Base-by-base conservation (phyloP, 2,113 vertebrate genomes). In the Thermophis baileyi region DNA sequence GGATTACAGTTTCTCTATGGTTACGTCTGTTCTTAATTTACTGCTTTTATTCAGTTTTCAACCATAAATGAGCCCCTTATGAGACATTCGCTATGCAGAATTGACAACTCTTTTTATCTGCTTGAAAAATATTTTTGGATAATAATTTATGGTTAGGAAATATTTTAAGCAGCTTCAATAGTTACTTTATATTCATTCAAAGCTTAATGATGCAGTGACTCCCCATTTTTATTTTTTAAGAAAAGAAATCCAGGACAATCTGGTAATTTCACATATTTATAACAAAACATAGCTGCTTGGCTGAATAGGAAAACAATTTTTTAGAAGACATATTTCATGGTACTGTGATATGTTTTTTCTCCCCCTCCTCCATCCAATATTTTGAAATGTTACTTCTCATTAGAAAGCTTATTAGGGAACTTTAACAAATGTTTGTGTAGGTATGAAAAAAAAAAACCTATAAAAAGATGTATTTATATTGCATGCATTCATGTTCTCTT, bases 91-190 rank as follows among this genome's bases (percentile, higher is more conserved):
- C 97, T 98, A 97, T 97, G 96, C 96, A 97, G 97, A 97, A 98
- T 98, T 98, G 98, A 98, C 98, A 98, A 98, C 98, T 98, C 98
- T 98, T 98, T 98, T 98, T 98, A 98, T 98, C 98, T 98, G 97
- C 97, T 98, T 90, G 35, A 98, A 98, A 98, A 98, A 98, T 98
- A 98, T 98, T 98, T 98, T 98, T 97, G 97, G 97, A 98, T 98
- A 98, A 98, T 98, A 98, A 98, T 98, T 98, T 98, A 98, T 97
- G 98, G 98, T 97, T 98, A 97, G 91, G 69, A 98, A 98, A 98
- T 98, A 98, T 98, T 97, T 98, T 97, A 98, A 97, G 97, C 96
- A 96, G 96, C 97, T 98, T 97, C 96, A 97, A 97, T 97, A 97
- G 97, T 98, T 97, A 97, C 95, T 97, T 97, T 97, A 97, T 97